A percentile compares a stretch with the other conserved stretches of the same genome.
phyloP scores from a whole-genome alignment of 53 echinoderm and acorn worm species.

The Luidia sarsii region DNA sequence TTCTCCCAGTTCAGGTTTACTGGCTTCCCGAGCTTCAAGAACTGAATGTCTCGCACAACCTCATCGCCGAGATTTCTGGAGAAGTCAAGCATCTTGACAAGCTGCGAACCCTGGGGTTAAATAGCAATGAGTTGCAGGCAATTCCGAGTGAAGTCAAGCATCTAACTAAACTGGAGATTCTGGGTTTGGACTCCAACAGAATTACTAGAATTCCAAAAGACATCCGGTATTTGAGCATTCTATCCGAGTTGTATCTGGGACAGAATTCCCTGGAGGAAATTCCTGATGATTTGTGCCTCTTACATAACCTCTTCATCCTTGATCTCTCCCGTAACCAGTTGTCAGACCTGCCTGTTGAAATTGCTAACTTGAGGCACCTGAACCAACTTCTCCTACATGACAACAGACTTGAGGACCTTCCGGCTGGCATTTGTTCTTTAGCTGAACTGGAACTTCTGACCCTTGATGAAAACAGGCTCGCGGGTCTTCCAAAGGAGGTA shows the following conservation, averaged over 20 bases:
- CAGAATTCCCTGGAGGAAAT: slow-evolving; percentile 69
- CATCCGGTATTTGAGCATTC: slow-evolving; percentile 59
- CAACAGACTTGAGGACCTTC: slow-evolving; percentile 64
- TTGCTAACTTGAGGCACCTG: slow-evolving; percentile 71
- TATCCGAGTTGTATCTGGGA: slow-evolving; percentile 74
- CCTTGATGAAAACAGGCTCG: slow-evolving; percentile 70
- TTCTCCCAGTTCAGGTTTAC: slow-evolving; percentile 89
- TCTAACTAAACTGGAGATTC: slow-evolving; percentile 61
- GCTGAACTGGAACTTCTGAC: slow-evolving; percentile 66
- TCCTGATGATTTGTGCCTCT: slow-evolving; percentile 79
- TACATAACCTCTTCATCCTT: slow-evolving; percentile 70
- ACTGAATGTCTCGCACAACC: slow-evolving; percentile 80
- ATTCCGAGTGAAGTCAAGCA: slow-evolving; percentile 64
- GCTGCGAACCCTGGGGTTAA: slow-evolving; percentile 70
- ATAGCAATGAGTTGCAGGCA: slow-evolving; percentile 67
- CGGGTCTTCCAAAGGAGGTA: slow-evolving; percentile 73
- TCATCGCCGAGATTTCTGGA: slow-evolving; percentile 75
- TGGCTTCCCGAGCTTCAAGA: slow-evolving; percentile 95
- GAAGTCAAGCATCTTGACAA: slow-evolving; percentile 78
- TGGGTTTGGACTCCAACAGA: slow-evolving; percentile 71
- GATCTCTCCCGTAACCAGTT: slow-evolving; percentile 79
- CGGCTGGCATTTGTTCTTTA: slow-evolving; percentile 71
- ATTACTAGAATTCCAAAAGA: slow-evolving; percentile 61
- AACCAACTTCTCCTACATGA: slow-evolving; percentile 69
- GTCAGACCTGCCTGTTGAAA: slow-evolving; percentile 75